These are phyloP conservation scores for Caenorhabditis drosophilae DNA, from an alignment of 2,888 invertebrate genomes.

Conservation along the genomic window DNA sequence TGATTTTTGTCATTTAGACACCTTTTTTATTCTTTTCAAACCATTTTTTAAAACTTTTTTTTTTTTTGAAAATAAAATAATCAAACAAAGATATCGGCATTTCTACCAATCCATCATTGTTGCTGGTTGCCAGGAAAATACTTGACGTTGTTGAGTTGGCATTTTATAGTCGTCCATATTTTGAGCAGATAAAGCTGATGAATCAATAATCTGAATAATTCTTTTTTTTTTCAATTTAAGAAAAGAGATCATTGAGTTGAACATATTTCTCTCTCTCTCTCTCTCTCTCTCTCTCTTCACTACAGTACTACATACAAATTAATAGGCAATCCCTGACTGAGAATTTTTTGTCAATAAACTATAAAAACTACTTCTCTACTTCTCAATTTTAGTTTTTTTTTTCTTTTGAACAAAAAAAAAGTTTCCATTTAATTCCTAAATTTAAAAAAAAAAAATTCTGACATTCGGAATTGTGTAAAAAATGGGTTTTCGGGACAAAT, in stretches of 20 bases:
- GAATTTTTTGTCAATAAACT: not conserved
- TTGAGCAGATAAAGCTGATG: conserved; percentile 26
- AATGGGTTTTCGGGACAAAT: too few species aligned
- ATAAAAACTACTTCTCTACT: too few species aligned
- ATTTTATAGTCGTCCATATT: conserved; percentile 35
- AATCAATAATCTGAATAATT: conserved; percentile 11
- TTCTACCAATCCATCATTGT: conserved; percentile 22
- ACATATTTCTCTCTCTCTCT: too few species aligned
- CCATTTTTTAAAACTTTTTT: not conserved
- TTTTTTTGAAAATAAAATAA: not conserved
- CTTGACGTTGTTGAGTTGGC: conserved; percentile 26
- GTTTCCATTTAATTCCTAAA: too few species aligned
- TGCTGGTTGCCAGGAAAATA: conserved; percentile 35
- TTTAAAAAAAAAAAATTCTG: too few species aligned
- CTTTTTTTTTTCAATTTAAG: not conserved
- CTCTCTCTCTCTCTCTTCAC: too few species aligned
- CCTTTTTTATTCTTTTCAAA: not conserved
- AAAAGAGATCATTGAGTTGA: too few species aligned
- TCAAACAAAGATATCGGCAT: not conserved
- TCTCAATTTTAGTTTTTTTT: too few species aligned
- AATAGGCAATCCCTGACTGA: not conserved
- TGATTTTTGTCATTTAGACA: not conserved
- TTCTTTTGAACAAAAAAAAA: too few species aligned
- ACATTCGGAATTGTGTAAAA: too few species aligned
- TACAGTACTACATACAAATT: too few species aligned